Evolutionary conservation across 1,140 invertebrate species (phyloP), one percentile per base, ranked within the genome.

Genomic region (Orchestia grillus): DNA sequence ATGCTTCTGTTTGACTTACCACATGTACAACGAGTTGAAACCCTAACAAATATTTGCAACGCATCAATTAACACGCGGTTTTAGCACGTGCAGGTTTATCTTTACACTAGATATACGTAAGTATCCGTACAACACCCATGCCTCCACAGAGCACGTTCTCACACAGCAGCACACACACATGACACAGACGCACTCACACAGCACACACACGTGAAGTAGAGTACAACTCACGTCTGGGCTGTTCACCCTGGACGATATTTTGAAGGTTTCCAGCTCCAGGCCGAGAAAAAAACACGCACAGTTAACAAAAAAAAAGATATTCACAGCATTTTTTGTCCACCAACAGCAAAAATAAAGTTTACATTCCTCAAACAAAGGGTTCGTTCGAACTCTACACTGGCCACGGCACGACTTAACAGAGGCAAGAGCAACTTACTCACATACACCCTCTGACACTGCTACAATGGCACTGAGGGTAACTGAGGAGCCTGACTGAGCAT

Each of bases 191-290:
- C 62, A 36, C 62, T 3, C 62, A 77, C 62, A 77, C 62, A 77
- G n/a, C 62, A 77, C 62, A 77, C 11, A 36, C 28, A 77, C 62
- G 62, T 77, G 62, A 77, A 77, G 28, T 28, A 77, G 62, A 77
- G 28, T 36, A 16, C 41, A 90, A 94, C 92, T 94, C 44, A 94
- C 92, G 92, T 94, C 92, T 4, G 92, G 92, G 44, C 92, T 94
- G 43, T 36, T 94, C 44, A 94, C 92, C 44, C 92, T 44, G 43
- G 92, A 94, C 6, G 92, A 45, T 94, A 94, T 94, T 94, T 94
- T 94, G 92, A 94, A 47, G 92, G 92, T 47, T 94, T 94, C 44
- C 43, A 90, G 88, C 88, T 90, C 88, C 88, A 90, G 28, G 88
- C 88, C 88, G 88, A 90, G 8, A 90, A 90, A 28, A 90, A 90